Evolutionary conservation across 2,888 invertebrate species (phyloP).

Genomic region (Agriopis aurantiaria): DNA sequence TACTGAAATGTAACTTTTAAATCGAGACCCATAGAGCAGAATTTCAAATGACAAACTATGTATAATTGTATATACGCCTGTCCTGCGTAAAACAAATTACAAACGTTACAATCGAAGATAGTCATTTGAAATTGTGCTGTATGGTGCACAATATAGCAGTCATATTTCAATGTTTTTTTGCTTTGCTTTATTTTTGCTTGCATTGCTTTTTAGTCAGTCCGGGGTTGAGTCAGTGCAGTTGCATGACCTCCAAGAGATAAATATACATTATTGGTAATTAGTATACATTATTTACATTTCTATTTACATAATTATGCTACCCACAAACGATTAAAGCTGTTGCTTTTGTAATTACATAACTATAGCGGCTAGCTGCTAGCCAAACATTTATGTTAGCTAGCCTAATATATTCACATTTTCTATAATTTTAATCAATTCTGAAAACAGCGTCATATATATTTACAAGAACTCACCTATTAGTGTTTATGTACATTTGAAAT

Average conservation of each 20-base stretch:
- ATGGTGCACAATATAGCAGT: background rate
- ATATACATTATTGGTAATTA: conserved; percentile 69
- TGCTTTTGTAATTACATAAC: conserved; percentile 11
- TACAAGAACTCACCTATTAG: background rate
- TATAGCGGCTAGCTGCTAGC: conserved; percentile 11
- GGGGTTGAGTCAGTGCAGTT: background rate
- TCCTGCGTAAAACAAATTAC: background rate
- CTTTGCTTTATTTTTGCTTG: background rate
- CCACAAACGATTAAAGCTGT: conserved; percentile 61
- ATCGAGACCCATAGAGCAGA: background rate
- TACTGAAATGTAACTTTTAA: background rate
- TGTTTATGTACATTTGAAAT: conserved; percentile 8
- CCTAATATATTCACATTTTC: conserved; percentile 12
- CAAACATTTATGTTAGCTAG: conserved; percentile 5
- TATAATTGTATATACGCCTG: no score
- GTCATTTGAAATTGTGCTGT: background rate
- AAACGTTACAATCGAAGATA: background rate
- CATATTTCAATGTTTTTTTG: background rate
- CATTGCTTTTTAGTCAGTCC: background rate
- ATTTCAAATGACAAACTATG: background rate
- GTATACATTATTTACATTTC: conserved; percentile 72
- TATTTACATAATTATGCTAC: conserved; percentile 65
- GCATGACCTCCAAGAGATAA: conserved; percentile 50
- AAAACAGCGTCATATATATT: conserved; percentile 2
- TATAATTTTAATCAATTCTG: conserved; percentile 5